These are phyloP conservation scores for Malacoctenus gilli DNA, from an alignment of 2,797 vertebrate genomes.

Conservation along the genomic window DNA sequence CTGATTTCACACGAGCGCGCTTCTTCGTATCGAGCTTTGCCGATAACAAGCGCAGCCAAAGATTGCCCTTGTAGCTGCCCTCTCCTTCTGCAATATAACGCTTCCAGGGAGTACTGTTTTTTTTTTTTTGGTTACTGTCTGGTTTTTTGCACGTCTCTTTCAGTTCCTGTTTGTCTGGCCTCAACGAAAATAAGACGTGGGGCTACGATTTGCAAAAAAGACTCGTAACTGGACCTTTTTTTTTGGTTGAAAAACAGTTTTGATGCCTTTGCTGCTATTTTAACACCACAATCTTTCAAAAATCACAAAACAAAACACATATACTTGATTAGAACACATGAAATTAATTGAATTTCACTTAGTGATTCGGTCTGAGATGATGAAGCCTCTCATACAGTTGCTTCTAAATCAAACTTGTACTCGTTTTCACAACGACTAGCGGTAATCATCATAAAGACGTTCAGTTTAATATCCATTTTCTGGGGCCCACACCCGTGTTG, in stretches of 20 bases:
- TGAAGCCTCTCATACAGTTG: not conserved
- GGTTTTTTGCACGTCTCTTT: not conserved
- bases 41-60: conserved; percentile 2
- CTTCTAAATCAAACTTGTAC: not conserved
- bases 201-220: not conserved
- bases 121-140: not conserved
- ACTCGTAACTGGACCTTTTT: not conserved
- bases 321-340: not conserved
- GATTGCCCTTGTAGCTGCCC: conserved; percentile 1
- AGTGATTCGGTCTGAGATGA: not conserved
- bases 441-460: conserved; percentile 1
- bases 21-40: conserved; percentile 7
- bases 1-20: not conserved
- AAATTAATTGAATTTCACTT: not conserved
- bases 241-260: no score
- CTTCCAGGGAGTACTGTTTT: not conserved
- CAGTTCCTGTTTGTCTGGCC: not conserved
- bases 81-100: not conserved
- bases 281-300: conserved; percentile 4
- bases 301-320: not conserved
- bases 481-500: conserved; percentile 2
- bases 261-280: not conserved
- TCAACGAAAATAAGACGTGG: not conserved
- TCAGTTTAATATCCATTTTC: conserved; percentile 21
- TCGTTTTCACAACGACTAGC: not conserved